Base-by-base conservation (phyloP, 2,797 vertebrate species). In the Florisuga fusca region DNA sequence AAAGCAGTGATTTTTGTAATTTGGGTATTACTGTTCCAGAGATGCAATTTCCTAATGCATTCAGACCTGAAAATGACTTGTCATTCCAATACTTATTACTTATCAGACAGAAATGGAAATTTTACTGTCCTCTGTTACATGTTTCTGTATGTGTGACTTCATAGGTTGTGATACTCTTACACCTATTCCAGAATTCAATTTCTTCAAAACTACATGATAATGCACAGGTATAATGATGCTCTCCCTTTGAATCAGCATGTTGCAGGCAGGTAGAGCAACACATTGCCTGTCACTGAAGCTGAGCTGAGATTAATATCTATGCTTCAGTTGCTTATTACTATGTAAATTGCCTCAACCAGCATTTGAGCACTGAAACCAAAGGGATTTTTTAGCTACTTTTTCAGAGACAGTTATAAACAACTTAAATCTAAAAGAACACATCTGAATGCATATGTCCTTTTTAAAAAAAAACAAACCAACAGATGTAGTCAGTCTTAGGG, bases 161-260 rank as follows among this genome's bases (percentile, higher is more conserved):
- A 23, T 22, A 53, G 34, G 41, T 89, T 95, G 43, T 92, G 89
- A 94, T 95, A 94, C 29, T 79, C 93, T 50, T 94, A 69, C 38
- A 85, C 64, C 76, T 94, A 80, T 48, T 92, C 38, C 77, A 86
- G 77, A 94, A 96, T 95, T 92, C 55, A 92, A 79, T 94, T 95
- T 92, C 36, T 76, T 81, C 4, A 67, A 82, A 94, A 82, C 90
- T 69, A 59, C n/a, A 61, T 61, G 33, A 84, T 72, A 87, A 92
- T 89, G 59, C 23, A 87, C 23, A 81, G 79, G 88, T 88, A 84
- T 82, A 94, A 88, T 87, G 82, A 78, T 0, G 1, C 12, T 83
- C 74, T 55, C 33, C 21, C 77, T 95, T 91, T 85, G 90, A 96
- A 93, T 95, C 88, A 94, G 73, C 48, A 54, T 58, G 43, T 81